Evolutionary conservation across 2,888 invertebrate genomes (phyloP).

Genomic region (Molanna angustata): DNA sequence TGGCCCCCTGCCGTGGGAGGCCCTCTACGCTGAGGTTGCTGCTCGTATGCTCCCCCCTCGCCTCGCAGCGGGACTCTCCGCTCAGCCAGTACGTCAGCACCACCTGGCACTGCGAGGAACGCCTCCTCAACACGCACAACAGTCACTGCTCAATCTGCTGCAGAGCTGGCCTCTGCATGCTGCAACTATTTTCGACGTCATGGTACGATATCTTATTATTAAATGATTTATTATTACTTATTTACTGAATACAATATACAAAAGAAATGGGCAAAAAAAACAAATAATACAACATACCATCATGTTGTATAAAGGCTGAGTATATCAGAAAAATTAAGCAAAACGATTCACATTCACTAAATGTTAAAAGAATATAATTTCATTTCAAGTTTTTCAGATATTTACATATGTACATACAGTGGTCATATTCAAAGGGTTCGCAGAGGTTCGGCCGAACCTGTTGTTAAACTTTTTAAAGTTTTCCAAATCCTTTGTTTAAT

Average conservation of each 20-base stretch:
- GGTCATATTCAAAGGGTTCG: too few relatives aligned
- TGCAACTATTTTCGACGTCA: constrained; percentile 92
- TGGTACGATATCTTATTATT: constrained; percentile 56
- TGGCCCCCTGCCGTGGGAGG: constrained; percentile 20
- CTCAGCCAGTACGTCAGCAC: constrained; percentile 84
- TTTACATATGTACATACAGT: too few relatives aligned
- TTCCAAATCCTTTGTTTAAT: too few relatives aligned
- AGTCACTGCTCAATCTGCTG: constrained; percentile 88
- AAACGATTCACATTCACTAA: too few relatives aligned
- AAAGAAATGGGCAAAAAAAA: background rate
- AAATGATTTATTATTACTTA: background rate
- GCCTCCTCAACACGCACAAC: constrained; percentile 82
- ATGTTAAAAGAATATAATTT: too few relatives aligned
- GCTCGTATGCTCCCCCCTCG: constrained; percentile 82
- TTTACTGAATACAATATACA: background rate
- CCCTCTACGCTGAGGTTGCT: constrained; percentile 58
- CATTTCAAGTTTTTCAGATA: too few relatives aligned
- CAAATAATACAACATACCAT: background rate
- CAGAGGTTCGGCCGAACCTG: too few relatives aligned
- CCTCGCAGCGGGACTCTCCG: constrained; percentile 72
- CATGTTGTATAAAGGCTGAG: too few relatives aligned
- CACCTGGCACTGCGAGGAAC: constrained; percentile 89
- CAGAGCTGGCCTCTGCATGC: constrained; percentile 91
- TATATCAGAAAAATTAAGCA: too few relatives aligned
- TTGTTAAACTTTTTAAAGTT: too few relatives aligned